Percentiles rank a stretch among this genome's conserved stretches.
phyloP scores from a whole-genome alignment of 64 coral and sea anemone species.

The Orbicella faveolata region DNA sequence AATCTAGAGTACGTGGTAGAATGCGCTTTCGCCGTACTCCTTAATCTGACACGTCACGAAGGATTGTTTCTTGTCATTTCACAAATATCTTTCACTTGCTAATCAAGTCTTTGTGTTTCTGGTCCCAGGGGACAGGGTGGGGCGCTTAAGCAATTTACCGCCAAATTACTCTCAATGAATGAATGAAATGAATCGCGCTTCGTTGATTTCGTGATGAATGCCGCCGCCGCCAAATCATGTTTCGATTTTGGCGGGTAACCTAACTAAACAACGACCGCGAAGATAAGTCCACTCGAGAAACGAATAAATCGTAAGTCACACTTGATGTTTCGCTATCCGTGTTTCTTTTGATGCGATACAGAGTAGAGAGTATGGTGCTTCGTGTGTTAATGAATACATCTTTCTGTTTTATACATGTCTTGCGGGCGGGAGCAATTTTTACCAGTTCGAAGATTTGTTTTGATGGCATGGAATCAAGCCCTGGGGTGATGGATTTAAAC shows the following conservation, averaged over 20 bases:
- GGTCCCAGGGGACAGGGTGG: slow-evolving; percentile 89
- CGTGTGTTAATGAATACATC: too few relatives aligned
- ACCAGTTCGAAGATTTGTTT: neutral
- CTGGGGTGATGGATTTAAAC: neutral
- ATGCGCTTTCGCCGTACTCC: slow-evolving; percentile 46
- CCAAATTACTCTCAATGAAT: slow-evolving; percentile 71
- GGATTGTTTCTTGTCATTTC: slow-evolving; percentile 58
- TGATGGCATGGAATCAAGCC: slow-evolving; percentile 1
- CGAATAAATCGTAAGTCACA: neutral
- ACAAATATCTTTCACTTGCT: slow-evolving; percentile 77
- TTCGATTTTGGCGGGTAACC: slow-evolving; percentile 44
- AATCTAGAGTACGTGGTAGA: slow-evolving; percentile 54
- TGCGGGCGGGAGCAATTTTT: neutral
- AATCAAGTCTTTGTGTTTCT: slow-evolving; percentile 75
- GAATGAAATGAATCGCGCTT: slow-evolving; percentile 55
- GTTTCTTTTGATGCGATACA: neutral
- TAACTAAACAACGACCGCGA: neutral
- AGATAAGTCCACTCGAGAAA: neutral
- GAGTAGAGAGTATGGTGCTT: too few relatives aligned
- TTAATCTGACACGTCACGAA: slow-evolving; percentile 75
- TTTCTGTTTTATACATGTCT: neutral
- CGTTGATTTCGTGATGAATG: slow-evolving; percentile 16
- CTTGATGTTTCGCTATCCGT: neutral
- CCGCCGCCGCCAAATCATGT: neutral
- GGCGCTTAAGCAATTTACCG: slow-evolving; percentile 80